Percentiles rank a stretch among this genome's conserved stretches.
Conservation (phyloP, 2,797 vertebrate genomes). For the Trachurus trachurus region DNA sequence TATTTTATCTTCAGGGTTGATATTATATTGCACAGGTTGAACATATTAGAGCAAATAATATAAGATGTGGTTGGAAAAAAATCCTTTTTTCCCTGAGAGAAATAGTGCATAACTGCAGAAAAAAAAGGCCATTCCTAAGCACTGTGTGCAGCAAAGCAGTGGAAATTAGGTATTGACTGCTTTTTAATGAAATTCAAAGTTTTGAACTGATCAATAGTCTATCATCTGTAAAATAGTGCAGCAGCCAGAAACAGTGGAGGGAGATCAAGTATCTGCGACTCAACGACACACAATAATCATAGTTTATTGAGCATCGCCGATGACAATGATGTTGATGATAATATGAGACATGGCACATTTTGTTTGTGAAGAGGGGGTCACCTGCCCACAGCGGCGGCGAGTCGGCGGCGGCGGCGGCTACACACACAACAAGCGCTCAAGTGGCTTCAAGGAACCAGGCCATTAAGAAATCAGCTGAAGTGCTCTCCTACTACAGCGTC, state of each 20-base stretch:
- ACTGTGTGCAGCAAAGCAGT: slow-evolving; percentile 80
- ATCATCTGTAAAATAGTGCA: slow-evolving; percentile 85
- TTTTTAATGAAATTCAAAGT: slow-evolving; percentile 90
- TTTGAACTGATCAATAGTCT: slow-evolving; percentile 86
- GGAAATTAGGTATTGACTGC: slow-evolving; percentile 88
- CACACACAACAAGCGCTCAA: slow-evolving; percentile 67
- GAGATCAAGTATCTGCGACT: slow-evolving; percentile 68
- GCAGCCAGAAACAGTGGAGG: slow-evolving; percentile 66
- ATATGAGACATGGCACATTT: slow-evolving; percentile 59
- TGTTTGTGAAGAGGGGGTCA: slow-evolving; percentile 79
- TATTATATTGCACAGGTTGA: slow-evolving; percentile 52
- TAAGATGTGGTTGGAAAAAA: slow-evolving; percentile 57
- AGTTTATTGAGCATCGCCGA: slow-evolving; percentile 66
- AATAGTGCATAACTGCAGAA: slow-evolving; percentile 76
- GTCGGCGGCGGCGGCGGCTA: slow-evolving; percentile 26
- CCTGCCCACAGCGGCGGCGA: slow-evolving; percentile 67
- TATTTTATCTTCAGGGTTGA: slow-evolving; percentile 64
- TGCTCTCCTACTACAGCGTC: slow-evolving; percentile 74
- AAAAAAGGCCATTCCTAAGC: slow-evolving; percentile 73
- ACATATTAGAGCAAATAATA: slow-evolving; percentile 61
- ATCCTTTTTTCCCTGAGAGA: slow-evolving; percentile 54
- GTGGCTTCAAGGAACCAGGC: slow-evolving; percentile 81
- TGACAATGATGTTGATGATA: too few species aligned
- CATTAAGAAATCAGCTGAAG: slow-evolving; percentile 85
- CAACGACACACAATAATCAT: slow-evolving; percentile 56